These are phyloP conservation scores for Pseudomugil gertrudae DNA, from an alignment of 2,797 vertebrate genomes.

Conservation along the genomic window DNA sequence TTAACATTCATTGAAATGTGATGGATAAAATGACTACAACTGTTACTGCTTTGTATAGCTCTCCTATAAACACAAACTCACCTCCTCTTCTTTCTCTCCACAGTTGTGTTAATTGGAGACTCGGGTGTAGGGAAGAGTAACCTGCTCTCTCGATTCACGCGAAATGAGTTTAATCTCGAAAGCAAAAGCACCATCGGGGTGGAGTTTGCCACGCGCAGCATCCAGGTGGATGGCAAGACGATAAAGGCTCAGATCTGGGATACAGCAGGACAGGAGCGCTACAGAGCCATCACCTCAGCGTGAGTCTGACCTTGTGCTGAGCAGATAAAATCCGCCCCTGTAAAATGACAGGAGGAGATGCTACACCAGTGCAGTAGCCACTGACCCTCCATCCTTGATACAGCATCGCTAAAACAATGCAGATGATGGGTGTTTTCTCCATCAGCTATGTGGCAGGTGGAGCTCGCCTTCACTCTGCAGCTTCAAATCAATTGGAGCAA, in stretches of 20 bases:
- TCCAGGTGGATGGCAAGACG: slow-evolving; percentile 97
- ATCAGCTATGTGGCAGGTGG: neutral
- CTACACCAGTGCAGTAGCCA: slow-evolving; percentile 4
- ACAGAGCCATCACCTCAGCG: slow-evolving; percentile 97
- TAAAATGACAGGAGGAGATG: slow-evolving; percentile 5
- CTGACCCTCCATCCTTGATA: slow-evolving; percentile 1
- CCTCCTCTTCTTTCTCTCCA: slow-evolving; percentile 17
- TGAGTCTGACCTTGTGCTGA: slow-evolving; percentile 74
- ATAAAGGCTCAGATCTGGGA: slow-evolving; percentile 99
- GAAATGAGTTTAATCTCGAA: slow-evolving; percentile 97
- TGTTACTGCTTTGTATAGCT: slow-evolving; percentile 11
- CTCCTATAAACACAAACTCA: slow-evolving; percentile 11
- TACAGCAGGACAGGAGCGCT: slow-evolving; percentile 95
- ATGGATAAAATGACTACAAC: too few relatives aligned
- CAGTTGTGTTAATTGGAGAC: slow-evolving; percentile 97
- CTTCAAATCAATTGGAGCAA: slow-evolving; percentile 2
- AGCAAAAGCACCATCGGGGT: slow-evolving; percentile 98
- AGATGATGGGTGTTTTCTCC: neutral
- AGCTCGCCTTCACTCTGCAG: neutral
- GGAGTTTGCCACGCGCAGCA: slow-evolving; percentile 97
- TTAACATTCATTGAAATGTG: too few relatives aligned
- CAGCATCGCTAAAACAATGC: neutral
- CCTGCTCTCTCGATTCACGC: slow-evolving; percentile 94
- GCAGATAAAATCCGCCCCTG: slow-evolving; percentile 14
- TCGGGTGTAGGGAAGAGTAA: slow-evolving; percentile 98